Percentiles rank a stretch among this genome's conserved stretches.
phyloP scores from a whole-genome alignment of 2,113 vertebrate genomes.

The Hemichromis elongatus region DNA sequence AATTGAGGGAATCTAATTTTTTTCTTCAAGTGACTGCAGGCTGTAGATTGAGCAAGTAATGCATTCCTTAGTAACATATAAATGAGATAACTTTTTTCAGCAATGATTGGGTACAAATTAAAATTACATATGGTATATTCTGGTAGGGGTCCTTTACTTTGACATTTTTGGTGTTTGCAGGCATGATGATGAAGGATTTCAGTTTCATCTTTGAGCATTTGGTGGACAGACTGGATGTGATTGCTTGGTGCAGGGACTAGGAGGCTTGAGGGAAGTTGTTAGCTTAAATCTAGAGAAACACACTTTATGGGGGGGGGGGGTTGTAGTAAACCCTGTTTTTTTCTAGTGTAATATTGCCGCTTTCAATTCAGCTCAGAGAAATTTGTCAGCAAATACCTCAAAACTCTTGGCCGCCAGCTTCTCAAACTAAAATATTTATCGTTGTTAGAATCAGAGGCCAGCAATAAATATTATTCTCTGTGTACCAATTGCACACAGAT shows the following conservation, averaged over 20 bases:
- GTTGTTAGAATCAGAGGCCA: not conserved
- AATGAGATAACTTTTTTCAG: not conserved
- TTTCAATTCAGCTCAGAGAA: not conserved
- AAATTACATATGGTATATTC: not conserved
- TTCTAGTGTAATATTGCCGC: not conserved
- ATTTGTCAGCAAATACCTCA: not conserved
- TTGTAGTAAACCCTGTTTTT: not conserved
- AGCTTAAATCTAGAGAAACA: not conserved
- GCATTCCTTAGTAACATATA: not conserved
- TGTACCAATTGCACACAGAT: not conserved
- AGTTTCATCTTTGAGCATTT: not conserved
- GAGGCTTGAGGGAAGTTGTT: not conserved
- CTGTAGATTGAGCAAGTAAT: not conserved
- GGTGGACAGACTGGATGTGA: not conserved
- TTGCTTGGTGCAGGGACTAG: not conserved
- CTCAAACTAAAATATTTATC: not conserved
- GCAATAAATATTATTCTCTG: not conserved
- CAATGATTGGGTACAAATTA: not conserved
- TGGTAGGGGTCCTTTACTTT: not conserved
- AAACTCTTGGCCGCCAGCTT: not conserved
- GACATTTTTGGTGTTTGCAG: not conserved
- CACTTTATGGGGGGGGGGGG: too few species aligned
- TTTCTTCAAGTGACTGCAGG: not conserved
- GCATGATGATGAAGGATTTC: not conserved
- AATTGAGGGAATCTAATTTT: not conserved